Percentiles rank a stretch among this genome's conserved stretches.
These are phyloP conservation scores for Scortum barcoo DNA, from an alignment of 2,113 vertebrate species.

Conservation along the genomic window DNA sequence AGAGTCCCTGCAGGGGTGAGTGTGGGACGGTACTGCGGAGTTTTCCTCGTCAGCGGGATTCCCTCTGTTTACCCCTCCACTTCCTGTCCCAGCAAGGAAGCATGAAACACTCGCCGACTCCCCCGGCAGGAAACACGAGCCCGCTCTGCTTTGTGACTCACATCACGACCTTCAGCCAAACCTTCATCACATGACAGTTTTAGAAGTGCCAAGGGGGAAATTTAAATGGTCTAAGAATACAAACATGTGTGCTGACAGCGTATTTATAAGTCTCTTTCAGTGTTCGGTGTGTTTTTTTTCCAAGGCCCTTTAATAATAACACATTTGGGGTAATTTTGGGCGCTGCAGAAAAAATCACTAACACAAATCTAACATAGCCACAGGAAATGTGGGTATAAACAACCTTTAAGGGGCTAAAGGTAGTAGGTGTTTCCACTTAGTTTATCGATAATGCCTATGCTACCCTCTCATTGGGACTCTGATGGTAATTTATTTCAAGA, in stretches of 20 bases:
- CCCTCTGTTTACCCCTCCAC: conserved; percentile 78
- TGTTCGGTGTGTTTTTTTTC: conserved; percentile 10
- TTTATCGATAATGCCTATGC: not conserved
- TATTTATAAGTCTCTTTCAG: not conserved
- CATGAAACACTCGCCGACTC: conserved; percentile 58
- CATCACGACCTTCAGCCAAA: conserved; percentile 66
- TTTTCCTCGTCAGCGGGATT: conserved; percentile 77
- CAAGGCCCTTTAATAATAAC: conserved; percentile 3
- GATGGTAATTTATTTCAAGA: not conserved
- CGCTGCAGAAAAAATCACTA: not conserved
- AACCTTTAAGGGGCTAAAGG: not conserved
- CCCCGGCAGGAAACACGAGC: conserved; percentile 74
- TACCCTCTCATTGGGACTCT: not conserved
- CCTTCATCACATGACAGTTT: conserved; percentile 40
- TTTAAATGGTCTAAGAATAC: conserved; percentile 39
- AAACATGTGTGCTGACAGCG: conserved; percentile 14
- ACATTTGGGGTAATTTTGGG: conserved; percentile 2
- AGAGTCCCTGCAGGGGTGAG: conserved; percentile 34
- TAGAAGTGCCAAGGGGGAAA: conserved; percentile 39
- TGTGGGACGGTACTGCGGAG: conserved; percentile 54
- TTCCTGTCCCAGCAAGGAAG: conserved; percentile 78
- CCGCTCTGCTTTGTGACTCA: conserved; percentile 67
- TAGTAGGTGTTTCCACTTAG: not conserved
- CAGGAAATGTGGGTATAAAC: not conserved
- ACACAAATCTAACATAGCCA: not conserved